Evolutionary conservation across 2,888 invertebrate genomes (phyloP).

Genomic region (Parthenolecanium corni): DNA sequence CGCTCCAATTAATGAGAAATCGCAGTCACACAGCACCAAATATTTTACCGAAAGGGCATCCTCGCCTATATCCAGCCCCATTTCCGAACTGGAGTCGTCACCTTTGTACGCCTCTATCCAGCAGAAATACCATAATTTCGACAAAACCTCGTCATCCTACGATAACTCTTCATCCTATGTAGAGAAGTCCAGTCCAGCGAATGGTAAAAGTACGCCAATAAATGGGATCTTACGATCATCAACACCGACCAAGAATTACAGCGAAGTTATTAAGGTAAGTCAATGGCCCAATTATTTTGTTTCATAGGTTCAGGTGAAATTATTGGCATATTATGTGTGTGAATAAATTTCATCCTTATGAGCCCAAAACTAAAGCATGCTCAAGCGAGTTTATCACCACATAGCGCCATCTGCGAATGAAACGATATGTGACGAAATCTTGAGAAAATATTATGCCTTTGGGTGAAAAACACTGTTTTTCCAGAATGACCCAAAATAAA

Average conservation of each 20-base stretch:
- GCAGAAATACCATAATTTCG: conserved; percentile 17
- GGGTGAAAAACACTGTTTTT: no score
- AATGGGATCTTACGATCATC: conserved; percentile 7
- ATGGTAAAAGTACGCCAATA: conserved; percentile 6
- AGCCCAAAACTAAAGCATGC: no score
- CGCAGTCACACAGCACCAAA: conserved; percentile 34
- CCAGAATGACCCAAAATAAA: no score
- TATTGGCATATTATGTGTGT: no score
- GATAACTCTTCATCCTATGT: conserved; percentile 2
- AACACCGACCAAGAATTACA: conserved; percentile 1
- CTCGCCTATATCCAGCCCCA: conserved; percentile 31
- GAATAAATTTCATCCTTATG: no score
- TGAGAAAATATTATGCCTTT: no score
- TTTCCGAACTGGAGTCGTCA: conserved; percentile 34
- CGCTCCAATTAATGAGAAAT: conserved; percentile 34
- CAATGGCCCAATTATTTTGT: no score
- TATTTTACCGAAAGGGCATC: conserved; percentile 32
- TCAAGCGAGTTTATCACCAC: no score
- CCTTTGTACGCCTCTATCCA: conserved; percentile 34
- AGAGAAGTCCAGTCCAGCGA: background rate
- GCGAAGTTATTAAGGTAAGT: conserved; percentile 5
- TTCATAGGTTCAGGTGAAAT: no score
- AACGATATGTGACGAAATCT: no score
- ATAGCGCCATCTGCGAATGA: no score
- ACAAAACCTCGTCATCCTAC: conserved; percentile 5